A percentile compares a stretch with the other conserved stretches of the same genome.
These are phyloP conservation scores for Synanthedon myopaeformis DNA, from an alignment of 2,888 invertebrate genomes.

Conservation along the genomic window DNA sequence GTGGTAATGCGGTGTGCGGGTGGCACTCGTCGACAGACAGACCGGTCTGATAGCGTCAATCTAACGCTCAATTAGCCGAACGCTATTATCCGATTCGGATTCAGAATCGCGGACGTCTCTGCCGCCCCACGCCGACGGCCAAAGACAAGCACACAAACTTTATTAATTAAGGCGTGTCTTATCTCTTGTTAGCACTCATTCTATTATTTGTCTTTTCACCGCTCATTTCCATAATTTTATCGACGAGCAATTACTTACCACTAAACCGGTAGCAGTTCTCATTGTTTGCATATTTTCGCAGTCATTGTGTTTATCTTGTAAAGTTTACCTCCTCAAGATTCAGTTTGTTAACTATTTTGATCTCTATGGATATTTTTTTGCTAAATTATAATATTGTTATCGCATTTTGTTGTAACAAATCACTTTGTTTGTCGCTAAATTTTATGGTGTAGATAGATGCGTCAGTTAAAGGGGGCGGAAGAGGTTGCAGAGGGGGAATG, in stretches of 20 bases:
- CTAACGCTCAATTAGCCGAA: constrained; percentile 68
- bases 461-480: constrained; percentile 39
- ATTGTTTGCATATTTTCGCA: constrained; percentile 58
- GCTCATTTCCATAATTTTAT: constrained; percentile 71
- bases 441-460: constrained; percentile 20
- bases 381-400: constrained; percentile 26
- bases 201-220: constrained; percentile 70
- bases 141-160: constrained; percentile 64
- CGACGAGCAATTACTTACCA: constrained; percentile 63
- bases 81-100: constrained; percentile 67
- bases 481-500: constrained; percentile 25
- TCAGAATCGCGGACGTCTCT: constrained; percentile 50
- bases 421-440: constrained; percentile 49
- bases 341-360: constrained; percentile 1
- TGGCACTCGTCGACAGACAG: constrained; percentile 19
- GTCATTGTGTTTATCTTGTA: constrained; percentile 47
- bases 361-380: neutral
- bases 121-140: constrained; percentile 18
- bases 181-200: constrained; percentile 72
- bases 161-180: constrained; percentile 71
- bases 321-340: constrained; percentile 33
- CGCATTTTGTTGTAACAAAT: constrained; percentile 33
- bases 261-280: constrained; percentile 54
- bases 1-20: constrained; percentile 15
- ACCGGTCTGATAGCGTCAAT: constrained; percentile 63